phyloP scores from a whole-genome alignment of 2,797 vertebrate species.

The Halcyon smyrnensis region DNA sequence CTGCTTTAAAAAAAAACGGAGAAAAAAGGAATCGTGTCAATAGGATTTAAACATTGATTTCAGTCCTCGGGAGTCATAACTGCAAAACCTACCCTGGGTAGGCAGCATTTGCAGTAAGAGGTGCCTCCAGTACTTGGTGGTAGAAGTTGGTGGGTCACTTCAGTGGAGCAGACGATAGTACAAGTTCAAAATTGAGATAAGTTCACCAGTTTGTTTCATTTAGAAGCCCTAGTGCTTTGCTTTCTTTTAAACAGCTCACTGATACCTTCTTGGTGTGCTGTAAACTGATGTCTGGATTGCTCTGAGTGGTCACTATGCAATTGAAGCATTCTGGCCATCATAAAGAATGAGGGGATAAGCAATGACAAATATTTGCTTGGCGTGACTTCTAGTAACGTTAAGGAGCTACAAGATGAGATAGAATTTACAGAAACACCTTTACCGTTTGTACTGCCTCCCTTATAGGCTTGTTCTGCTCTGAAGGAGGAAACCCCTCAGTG shows the following conservation, averaged over 20 bases:
- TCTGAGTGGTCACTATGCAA: background rate
- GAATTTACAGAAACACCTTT: background rate
- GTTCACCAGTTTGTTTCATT: background rate
- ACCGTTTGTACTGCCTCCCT: background rate
- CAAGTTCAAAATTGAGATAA: background rate
- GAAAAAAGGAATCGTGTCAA: background rate
- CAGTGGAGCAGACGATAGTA: background rate
- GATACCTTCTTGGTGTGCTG: background rate
- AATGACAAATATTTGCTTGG: background rate
- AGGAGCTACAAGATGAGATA: background rate
- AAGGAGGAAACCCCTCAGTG: background rate
- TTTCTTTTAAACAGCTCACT: background rate
- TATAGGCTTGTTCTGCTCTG: background rate
- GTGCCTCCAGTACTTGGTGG: background rate
- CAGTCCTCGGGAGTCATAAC: background rate
- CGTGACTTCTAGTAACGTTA: background rate
- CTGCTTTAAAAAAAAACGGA: background rate
- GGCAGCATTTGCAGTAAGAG: background rate
- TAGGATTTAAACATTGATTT: slow-evolving; percentile 19
- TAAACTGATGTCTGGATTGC: background rate
- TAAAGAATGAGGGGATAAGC: background rate
- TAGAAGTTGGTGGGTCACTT: background rate
- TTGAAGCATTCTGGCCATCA: background rate
- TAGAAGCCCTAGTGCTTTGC: background rate
- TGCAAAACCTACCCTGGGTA: background rate